Conservation (phyloP, 2,113 vertebrate genomes). For the Leptobrachium leishanense region DNA sequence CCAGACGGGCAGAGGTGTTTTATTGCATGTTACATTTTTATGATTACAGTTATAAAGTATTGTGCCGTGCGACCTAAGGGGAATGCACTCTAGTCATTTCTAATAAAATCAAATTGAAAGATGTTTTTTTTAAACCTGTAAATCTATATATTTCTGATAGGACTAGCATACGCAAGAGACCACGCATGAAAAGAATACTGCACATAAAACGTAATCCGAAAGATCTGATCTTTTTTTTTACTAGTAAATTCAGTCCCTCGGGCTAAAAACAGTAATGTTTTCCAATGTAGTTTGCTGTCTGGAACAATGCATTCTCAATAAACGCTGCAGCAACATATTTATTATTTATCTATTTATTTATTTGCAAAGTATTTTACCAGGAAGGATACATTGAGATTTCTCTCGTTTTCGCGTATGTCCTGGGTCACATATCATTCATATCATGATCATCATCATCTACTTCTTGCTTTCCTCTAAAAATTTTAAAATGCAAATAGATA, state of each 20-base stretch:
- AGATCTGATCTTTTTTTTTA: constrained; percentile 28
- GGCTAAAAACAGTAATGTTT: constrained; percentile 12
- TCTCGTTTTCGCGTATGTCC: too few species aligned
- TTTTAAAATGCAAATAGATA: constrained; percentile 35
- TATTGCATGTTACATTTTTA: neutral
- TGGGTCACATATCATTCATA: too few species aligned
- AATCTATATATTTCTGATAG: constrained; percentile 27
- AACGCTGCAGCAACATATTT: constrained; percentile 33
- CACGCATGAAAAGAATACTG: constrained; percentile 34
- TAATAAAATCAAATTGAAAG: constrained; percentile 1
- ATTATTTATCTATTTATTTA: too few species aligned
- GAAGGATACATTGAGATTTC: too few species aligned
- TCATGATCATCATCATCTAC: constrained; percentile 23
- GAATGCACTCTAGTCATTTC: neutral
- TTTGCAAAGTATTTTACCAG: neutral
- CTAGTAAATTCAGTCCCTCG: constrained; percentile 28
- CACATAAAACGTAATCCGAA: constrained; percentile 28
- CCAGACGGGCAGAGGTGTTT: neutral
- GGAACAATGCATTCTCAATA: constrained; percentile 25
- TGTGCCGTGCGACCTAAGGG: constrained; percentile 24
- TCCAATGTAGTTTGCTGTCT: constrained; percentile 37
- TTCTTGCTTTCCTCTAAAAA: constrained; percentile 43
- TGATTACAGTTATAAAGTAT: constrained; percentile 9
- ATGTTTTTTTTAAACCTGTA: neutral
- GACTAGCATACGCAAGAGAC: constrained; percentile 11